Base-by-base conservation (phyloP, 2,113 vertebrate genomes). In the Choloepus hoffmanni region DNA sequence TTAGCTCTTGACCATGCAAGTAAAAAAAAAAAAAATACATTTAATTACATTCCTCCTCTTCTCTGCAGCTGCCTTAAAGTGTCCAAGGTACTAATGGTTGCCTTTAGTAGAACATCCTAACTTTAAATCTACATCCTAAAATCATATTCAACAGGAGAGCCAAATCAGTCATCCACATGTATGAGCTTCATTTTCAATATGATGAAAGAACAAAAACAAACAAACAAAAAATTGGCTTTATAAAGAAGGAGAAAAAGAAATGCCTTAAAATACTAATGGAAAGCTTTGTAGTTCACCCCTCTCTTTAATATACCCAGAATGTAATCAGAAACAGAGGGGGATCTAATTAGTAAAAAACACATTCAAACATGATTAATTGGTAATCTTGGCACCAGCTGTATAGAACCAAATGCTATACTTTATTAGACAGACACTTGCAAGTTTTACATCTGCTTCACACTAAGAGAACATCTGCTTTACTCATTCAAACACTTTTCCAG, bases 341-440 rank as follows among this genome's bases (percentile, higher is more conserved):
- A 97, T 97, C 98, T 97, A 98, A 98, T 98, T 98, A 98, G 98
- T 97, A 97, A 98, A 98, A 45, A 98, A 98, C 97, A 98, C 99
- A 98, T 98, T 99, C 98, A 98, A 98, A 98, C 98, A 92, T 98
- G 98, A 98, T 98, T 98, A 98, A 99, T 99, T 97, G 98, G 98
- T 96, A 98, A 98, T 98, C 97, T 89, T 97, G 97, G 97, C 95
- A 98, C 98, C 99, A 99, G 98, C 98, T 99, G 99, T 97, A 98
- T 93, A 96, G 98, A 98, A 96, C 97, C 98, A 98, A 98, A 98
- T 98, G 98, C 98, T 98, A 87, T 97, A 97, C 97, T 98, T 98
- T 98, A 98, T 95, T 98, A 98, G 97, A 98, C 97, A 98, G 98
- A 98, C 97, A 98, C 97, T 95, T 96, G 97, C 96, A 96, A 98